Conservation (phyloP, 2,888 invertebrate species). For the Pristionchus exspectatus region DNA sequence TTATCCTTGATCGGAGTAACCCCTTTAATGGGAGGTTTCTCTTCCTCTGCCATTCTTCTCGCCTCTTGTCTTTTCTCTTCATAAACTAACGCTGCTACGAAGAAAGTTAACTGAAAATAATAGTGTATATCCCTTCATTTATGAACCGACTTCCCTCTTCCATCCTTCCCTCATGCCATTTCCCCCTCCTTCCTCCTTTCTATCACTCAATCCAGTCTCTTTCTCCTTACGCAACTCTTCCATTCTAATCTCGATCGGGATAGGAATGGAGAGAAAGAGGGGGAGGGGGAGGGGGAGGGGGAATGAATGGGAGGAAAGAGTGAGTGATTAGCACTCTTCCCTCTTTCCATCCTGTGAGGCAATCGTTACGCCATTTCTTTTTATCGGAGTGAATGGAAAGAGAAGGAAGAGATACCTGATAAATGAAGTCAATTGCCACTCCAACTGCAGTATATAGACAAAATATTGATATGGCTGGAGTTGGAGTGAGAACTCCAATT, state of each 20-base stretch:
- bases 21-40: slow-evolving; percentile 49
- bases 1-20: background rate
- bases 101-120: slow-evolving; percentile 66
- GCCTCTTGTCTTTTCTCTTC: slow-evolving; percentile 63
- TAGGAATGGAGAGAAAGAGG: background rate
- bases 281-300: background rate
- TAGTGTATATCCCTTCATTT: background rate
- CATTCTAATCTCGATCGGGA: slow-evolving; percentile 9
- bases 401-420: slow-evolving; percentile 60
- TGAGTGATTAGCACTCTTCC: background rate
- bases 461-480: slow-evolving; percentile 71
- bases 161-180: background rate
- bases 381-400: background rate
- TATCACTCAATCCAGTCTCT: slow-evolving; percentile 42
- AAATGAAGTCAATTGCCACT: slow-evolving; percentile 69
- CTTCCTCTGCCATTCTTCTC: slow-evolving; percentile 49
- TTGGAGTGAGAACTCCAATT: slow-evolving; percentile 68
- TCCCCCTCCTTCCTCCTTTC: background rate
- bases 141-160: background rate
- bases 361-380: background rate
- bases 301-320: background rate
- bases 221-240: slow-evolving; percentile 4
- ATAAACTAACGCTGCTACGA: slow-evolving; percentile 69
- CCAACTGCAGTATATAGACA: slow-evolving; percentile 71
- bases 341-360: background rate